Percentiles rank a stretch among this genome's conserved stretches.
Conservation (phyloP, 37 sponge, comb jelly and placozoan genomes). For the Oscarella lobularis region DNA sequence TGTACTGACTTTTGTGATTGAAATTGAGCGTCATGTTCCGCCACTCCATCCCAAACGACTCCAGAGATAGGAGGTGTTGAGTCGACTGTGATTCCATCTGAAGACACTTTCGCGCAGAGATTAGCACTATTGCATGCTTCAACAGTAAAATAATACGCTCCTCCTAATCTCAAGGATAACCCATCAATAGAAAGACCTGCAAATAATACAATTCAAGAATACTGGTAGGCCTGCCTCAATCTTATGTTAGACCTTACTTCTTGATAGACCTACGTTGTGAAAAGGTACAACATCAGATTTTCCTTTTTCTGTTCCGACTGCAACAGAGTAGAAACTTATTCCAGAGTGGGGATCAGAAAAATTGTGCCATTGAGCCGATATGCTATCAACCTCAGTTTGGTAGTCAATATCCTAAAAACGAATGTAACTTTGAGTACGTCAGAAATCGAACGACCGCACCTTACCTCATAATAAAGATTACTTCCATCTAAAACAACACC, state of each 20-base stretch:
- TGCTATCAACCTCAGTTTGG: background rate
- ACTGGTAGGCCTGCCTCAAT: no score
- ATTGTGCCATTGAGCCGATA: background rate
- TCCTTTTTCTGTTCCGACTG: background rate
- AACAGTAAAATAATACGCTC: background rate
- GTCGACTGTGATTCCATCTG: slow-evolving; percentile 20
- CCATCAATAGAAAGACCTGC: no score
- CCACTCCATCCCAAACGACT: slow-evolving; percentile 45
- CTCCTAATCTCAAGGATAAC: background rate
- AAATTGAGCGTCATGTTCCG: no score
- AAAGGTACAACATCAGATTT: background rate
- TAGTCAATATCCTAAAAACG: background rate
- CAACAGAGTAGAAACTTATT: background rate
- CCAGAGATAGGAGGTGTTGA: slow-evolving; percentile 44
- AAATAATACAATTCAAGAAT: no score
- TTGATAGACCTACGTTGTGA: background rate
- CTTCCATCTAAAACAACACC: background rate
- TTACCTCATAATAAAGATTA: background rate
- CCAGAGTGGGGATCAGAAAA: background rate
- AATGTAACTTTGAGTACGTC: background rate
- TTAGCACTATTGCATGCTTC: background rate
- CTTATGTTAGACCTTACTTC: background rate
- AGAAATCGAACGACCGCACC: background rate
- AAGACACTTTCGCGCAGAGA: background rate
- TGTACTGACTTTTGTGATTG: no score